Evolutionary conservation across 30 jellyfish, hydroid and myxozoan species (phyloP), one percentile per base, ranked within the genome.

Genomic region (Thelohanellus kitauei): DNA sequence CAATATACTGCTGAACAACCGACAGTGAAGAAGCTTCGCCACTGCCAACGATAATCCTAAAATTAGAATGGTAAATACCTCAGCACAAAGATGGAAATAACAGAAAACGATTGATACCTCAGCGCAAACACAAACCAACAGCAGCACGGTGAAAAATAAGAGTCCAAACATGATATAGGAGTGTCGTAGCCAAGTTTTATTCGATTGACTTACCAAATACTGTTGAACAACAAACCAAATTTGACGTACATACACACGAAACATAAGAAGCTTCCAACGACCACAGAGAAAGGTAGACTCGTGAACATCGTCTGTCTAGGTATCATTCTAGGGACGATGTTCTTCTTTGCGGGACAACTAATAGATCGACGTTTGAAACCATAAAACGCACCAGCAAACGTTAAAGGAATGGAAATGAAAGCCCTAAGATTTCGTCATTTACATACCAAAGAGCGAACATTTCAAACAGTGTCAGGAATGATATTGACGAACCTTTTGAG

Each of bases 1-100:
- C 35, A 27, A 27, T 27, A 27, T 8, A 27, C 10, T 27, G 35
- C 8, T 27, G 35, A 5, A 5, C 10, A 27, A 5, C 10, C 35
- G 8, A n/a, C n/a, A 27, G 35, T 27, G n/a, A 27, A 27, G n/a
- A 27, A 27, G n/a, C 35, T 27, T 27, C 35, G 8, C 35, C 35
- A 27, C n/a, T 27, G 35, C 35, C 35, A 27, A 27, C 35, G 35
- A n/a, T 27, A 27, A 27, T 27, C 35, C 35, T 27, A 27, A 27
- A 27, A 27, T 27, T 5, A 27, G n/a, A 27, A 5, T 5, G n/a
- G 8, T 5, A 27, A n/a, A 27, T 43, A 80, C 98, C 84, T 80
- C 98, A 3, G 75, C 86, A 40, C 89, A 80, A 18, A 80, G 75
- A 30, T 80, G 98, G 23, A 80, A 80, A 43, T 80, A 80, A 22